A percentile compares a stretch with the other conserved stretches of the same genome.
Evolutionary conservation across 2,113 vertebrate species (phyloP).

Genomic region (Leucopternis melanops): DNA sequence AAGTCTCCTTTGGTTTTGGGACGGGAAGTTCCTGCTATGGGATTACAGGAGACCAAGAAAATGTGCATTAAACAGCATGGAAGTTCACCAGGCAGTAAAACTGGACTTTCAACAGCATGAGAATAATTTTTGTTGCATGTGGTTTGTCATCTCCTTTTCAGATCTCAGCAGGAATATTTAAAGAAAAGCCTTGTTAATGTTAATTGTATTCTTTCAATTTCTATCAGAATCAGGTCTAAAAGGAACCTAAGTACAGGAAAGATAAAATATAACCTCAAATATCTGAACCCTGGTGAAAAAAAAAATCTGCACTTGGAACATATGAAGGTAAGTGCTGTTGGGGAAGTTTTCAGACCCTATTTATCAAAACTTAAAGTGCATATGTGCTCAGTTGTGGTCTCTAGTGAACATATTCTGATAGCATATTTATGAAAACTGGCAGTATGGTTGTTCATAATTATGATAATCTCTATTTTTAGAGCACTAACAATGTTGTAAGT

Average conservation of each 20-base stretch:
- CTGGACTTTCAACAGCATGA: neutral
- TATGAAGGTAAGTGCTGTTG: neutral
- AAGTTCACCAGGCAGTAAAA: neutral
- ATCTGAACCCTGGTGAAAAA: neutral
- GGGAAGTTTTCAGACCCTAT: neutral
- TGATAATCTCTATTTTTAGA: neutral
- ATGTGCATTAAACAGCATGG: neutral
- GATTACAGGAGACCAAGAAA: neutral
- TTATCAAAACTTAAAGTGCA: neutral
- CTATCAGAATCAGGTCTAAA: neutral
- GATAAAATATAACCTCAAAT: neutral
- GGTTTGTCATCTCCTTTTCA: slow-evolving; percentile 12
- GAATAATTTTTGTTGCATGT: neutral
- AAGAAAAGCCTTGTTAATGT: neutral
- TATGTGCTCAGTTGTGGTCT: neutral
- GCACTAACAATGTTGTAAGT: neutral
- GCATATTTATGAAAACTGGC: neutral
- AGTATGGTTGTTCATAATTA: neutral
- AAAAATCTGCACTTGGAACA: neutral
- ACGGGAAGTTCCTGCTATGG: neutral
- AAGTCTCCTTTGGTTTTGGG: neutral
- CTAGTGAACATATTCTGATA: neutral
- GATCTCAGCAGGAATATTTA: neutral
- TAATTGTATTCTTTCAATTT: neutral
- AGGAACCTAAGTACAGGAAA: neutral